Evolutionary conservation across 2,888 invertebrate species (phyloP).

Genomic region (Agonopterix arenella): DNA sequence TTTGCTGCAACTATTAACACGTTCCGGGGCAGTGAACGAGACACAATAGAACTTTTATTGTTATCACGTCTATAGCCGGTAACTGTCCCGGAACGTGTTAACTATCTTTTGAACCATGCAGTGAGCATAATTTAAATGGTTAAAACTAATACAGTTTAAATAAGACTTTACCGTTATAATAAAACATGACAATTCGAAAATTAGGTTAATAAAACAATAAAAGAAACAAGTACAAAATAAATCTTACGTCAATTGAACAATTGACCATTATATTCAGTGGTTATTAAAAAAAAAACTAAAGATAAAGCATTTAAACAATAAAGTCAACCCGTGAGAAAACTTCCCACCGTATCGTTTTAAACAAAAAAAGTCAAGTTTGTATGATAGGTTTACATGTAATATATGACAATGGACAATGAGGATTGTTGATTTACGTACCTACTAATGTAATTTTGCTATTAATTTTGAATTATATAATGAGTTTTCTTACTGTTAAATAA

Average conservation of each 20-base stretch:
- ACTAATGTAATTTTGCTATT: too few relatives aligned
- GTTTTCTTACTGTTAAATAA: too few relatives aligned
- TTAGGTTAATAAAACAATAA: slow-evolving; percentile 15
- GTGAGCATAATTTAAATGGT: too few relatives aligned
- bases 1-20: too few relatives aligned
- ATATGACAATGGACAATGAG: slow-evolving; percentile 39
- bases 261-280: slow-evolving; percentile 63
- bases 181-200: slow-evolving; percentile 1
- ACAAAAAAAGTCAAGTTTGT: slow-evolving; percentile 27
- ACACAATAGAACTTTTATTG: too few relatives aligned
- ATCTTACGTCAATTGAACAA: slow-evolving; percentile 61
- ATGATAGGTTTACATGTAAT: slow-evolving; percentile 11
- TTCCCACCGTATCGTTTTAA: slow-evolving; percentile 41
- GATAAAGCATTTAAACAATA: slow-evolving; percentile 54
- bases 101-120: too few relatives aligned
- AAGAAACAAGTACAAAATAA: slow-evolving; percentile 15
- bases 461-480: too few relatives aligned
- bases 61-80: too few relatives aligned
- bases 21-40: too few relatives aligned
- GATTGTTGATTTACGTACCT: slow-evolving; percentile 26
- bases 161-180: neutral
- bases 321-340: slow-evolving; percentile 44
- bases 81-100: too few relatives aligned
- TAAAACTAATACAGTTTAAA: neutral
- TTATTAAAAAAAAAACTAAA: slow-evolving; percentile 52